Evolutionary conservation across 2,113 vertebrate genomes (phyloP).

Genomic region (Tupaia chinensis): DNA sequence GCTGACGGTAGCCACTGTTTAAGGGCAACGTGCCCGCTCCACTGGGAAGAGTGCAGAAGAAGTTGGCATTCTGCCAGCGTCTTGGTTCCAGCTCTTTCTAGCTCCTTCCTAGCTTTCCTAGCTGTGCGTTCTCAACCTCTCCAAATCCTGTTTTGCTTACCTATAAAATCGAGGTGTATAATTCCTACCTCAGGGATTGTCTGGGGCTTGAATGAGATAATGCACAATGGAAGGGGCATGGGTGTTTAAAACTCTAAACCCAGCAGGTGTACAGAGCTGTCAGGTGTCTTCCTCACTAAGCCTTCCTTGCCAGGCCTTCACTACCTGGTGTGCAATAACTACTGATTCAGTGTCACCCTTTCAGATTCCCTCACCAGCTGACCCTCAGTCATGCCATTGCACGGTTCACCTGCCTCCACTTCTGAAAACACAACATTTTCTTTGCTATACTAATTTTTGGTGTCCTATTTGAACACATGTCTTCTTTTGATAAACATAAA

Average conservation of each 20-base stretch:
- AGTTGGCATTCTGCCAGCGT: background rate
- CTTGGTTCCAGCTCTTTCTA: background rate
- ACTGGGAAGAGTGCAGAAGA: background rate
- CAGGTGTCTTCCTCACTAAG: background rate
- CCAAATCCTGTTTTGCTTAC: conserved; percentile 65
- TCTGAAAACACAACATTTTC: background rate
- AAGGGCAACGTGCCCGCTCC: background rate
- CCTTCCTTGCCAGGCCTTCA: background rate
- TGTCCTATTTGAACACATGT: conserved; percentile 23
- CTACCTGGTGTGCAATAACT: background rate
- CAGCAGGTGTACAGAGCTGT: background rate
- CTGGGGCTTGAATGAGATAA: conserved; percentile 47
- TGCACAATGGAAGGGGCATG: background rate
- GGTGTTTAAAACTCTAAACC: background rate
- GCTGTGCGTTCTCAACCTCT: conserved; percentile 35
- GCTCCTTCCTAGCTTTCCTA: background rate
- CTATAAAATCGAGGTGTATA: conserved; percentile 55
- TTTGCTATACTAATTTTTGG: background rate
- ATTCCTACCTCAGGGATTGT: conserved; percentile 53
- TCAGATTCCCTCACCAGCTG: background rate
- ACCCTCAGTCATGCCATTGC: background rate
- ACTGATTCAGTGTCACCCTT: background rate
- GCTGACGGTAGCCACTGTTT: background rate
- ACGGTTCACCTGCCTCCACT: background rate
- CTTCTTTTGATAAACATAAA: conserved; percentile 43